Conservation (phyloP, 2,797 vertebrate species). For the Rhodeus uyekii region DNA sequence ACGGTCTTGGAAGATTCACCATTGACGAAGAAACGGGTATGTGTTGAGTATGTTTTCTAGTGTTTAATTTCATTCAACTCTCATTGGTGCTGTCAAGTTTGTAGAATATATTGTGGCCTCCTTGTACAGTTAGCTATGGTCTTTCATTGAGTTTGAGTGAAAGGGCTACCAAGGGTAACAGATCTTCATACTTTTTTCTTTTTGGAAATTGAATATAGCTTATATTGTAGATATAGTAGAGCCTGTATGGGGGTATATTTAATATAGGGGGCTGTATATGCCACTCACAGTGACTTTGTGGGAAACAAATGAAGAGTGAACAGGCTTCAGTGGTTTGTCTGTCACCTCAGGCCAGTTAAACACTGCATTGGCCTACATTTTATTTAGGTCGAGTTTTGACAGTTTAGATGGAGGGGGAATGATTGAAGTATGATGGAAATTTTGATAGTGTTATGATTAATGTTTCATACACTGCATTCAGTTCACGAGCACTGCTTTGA, state of each 20-base stretch:
- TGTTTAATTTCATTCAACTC: not conserved
- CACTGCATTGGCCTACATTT: constrained; percentile 44
- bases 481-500: not conserved
- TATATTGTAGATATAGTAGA: not conserved
- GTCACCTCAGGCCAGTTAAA: constrained; percentile 41
- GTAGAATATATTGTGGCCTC: not conserved
- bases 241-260: not conserved
- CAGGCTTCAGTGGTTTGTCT: constrained; percentile 14
- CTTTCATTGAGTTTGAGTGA: not conserved
- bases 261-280: not conserved
- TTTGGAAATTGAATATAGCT: not conserved
- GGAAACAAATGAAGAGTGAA: constrained; percentile 24
- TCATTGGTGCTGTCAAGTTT: not conserved
- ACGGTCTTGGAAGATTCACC: constrained; percentile 91
- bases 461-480: not conserved
- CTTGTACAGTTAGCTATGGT: not conserved
- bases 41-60: constrained; percentile 49
- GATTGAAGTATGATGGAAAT: constrained; percentile 6
- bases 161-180: not conserved
- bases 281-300: constrained; percentile 13
- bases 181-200: not conserved
- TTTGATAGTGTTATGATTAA: not conserved
- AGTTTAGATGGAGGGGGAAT: constrained; percentile 21
- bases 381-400: constrained; percentile 45
- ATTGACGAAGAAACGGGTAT: constrained; percentile 96